Base-by-base conservation (phyloP, 2,113 vertebrate genomes). In the Myiagra hebetior region DNA sequence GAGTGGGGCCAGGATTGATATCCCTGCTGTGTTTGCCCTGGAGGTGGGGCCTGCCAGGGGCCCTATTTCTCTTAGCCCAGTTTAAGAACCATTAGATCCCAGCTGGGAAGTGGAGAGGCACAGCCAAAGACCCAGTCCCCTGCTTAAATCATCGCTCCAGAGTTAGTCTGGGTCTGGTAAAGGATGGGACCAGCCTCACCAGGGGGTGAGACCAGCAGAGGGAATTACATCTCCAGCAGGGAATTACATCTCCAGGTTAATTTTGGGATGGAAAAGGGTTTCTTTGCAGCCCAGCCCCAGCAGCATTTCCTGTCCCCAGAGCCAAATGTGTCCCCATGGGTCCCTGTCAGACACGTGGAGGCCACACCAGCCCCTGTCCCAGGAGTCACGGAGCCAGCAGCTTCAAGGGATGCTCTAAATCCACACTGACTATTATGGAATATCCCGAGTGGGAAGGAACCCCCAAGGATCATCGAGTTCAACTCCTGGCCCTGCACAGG, bases 311-410 rank as follows among this genome's bases (percentile, higher is more conserved):
- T 24, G 6, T 50, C 33, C 15, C 33, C 47, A 44, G 26, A 31
- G 23, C 31, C 64, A 74, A 72, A 10, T 0, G 13, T 4, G 30
- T 44, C 15, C n/a, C 72, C 5, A 3, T 0, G 5, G 31, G 13
- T 6, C 78, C 18, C 2, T 72, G 77, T 33, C 35, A 49, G 57
- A 8, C 47, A 31, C 4, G 0, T 13, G 30, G 35, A 41, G 67
- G 26, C 30, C 42, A 19, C 49, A 6, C 2, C 59, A 73, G 18
- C 17, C 19, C 47, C 26, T 35, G 35, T 19, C 42, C 35, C 44
- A 16, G 7, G 18, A 30, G 24, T 6, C 56, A 20, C 1, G 0
- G 37, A 19, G 49, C 16, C 47, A 57, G 68, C 23, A 73, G 64
- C 37, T 44, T 11, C 20, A 13, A 44, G 44, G 76, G 60, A 20